Base-by-base conservation (phyloP, 1,140 invertebrate species). In the Procambarus virginalis region DNA sequence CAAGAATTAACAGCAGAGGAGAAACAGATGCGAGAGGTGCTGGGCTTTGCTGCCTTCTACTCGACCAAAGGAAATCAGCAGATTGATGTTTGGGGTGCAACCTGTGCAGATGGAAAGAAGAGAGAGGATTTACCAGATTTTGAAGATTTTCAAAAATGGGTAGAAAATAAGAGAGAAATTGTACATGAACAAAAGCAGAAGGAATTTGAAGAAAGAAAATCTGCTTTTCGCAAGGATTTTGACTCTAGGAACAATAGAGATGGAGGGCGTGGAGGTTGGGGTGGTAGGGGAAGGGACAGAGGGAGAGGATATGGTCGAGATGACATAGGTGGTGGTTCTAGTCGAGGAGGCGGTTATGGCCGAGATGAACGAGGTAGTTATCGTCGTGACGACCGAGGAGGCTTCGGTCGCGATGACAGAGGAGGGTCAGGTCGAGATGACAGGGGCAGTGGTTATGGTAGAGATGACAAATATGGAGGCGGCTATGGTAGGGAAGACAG, bases 31-130 rank as follows among this genome's bases (percentile, higher is more conserved):
- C 96, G 98, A 94, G 97, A 97, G 94, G 94, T 97, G 79, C 99
- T 99, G 98, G 99, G 99, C 64, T 99, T 99, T 94, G 97, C 97
- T 94, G 96, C 95, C 78, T 99, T 99, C 94, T 97, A 98, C 93
- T 96, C 97, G 0, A 99, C 98, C 0, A 99, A 99, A 80, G 78
- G 78, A n/a, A 58, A 17, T 80, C 17, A 10, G 3, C 78, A 80
- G 1, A 86, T 86, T 84, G 89, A 70, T 51, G 60, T 86, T 14
- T 91, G 89, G 89, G 89, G 89, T 4, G 76, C 84, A 58, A 77
- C 89, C 12, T 82, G 80, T 64, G 68, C 79, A 34, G 58, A 70
- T 3, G 89, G 89, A 9, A 91, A 91, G 79, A 86, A 34, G 60
- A 60, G 83, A 3, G 89, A 91, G 73, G 89, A 91, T 22, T 45